These are phyloP conservation scores for Cheirogaleus medius DNA, from an alignment of 2,113 vertebrate species.

Conservation along the genomic window DNA sequence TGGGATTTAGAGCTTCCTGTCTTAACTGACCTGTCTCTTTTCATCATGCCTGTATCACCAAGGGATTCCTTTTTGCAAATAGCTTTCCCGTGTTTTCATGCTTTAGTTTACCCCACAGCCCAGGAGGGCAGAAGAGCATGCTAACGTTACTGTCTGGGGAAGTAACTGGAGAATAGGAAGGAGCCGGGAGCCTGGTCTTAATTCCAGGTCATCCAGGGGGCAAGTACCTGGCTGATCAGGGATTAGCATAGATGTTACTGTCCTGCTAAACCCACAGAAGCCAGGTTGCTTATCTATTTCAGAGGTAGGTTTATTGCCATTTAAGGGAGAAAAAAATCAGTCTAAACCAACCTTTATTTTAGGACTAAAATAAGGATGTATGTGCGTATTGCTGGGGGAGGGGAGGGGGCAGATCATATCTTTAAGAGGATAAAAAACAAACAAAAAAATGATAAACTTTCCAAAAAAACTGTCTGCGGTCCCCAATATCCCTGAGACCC, in stretches of 20 bases:
- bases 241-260: conserved; percentile 51
- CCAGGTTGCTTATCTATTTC: conserved; percentile 17
- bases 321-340: background rate
- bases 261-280: conserved; percentile 25
- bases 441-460: background rate
- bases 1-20: conserved; percentile 13
- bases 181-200: background rate
- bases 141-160: background rate
- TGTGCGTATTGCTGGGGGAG: background rate
- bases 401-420: background rate
- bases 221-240: conserved; percentile 58
- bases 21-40: conserved; percentile 17
- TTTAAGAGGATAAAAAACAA: background rate
- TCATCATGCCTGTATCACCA: background rate
- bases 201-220: conserved; percentile 52
- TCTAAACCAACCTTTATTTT: background rate
- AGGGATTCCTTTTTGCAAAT: background rate
- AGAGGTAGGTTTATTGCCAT: conserved; percentile 19
- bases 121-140: background rate
- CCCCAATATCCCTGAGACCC: background rate
- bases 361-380: background rate
- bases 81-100: background rate
- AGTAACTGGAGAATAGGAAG: conserved; percentile 31
- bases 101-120: background rate
- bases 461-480: background rate